phyloP scores from a whole-genome alignment of 2,797 vertebrate species.

The Ibycter americanus region DNA sequence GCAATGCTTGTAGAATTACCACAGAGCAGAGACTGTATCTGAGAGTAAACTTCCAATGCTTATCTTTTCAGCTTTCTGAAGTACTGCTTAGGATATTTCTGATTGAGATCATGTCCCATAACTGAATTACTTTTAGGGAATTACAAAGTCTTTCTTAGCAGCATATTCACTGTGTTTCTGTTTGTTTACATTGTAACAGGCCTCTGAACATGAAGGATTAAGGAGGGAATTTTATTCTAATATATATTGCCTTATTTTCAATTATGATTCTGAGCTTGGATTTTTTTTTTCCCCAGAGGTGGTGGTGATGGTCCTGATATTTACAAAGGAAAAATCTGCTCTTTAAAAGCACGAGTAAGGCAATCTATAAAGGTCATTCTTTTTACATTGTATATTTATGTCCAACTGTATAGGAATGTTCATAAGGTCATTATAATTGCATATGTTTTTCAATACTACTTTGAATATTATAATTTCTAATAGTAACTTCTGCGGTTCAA shows the following conservation, averaged over 20 bases:
- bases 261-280: background rate
- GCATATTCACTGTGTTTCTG: background rate
- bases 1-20: background rate
- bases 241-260: background rate
- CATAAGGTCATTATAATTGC: background rate
- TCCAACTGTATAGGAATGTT: background rate
- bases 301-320: conserved; percentile 69
- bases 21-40: background rate
- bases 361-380: conserved; percentile 8
- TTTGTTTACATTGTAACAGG: background rate
- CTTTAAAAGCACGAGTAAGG: conserved; percentile 92
- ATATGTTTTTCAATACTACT: background rate
- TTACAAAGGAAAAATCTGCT: conserved; percentile 82
- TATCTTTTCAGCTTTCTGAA: background rate
- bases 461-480: background rate
- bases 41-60: background rate
- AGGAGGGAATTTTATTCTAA: background rate
- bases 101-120: background rate
- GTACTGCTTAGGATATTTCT: background rate
- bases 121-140: background rate
- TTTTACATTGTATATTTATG: background rate
- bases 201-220: background rate
- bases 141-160: background rate
- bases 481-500: background rate
- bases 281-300: conserved; percentile 58